Evolutionary conservation across 1,140 invertebrate genomes (phyloP).

Genomic region (Halictus rubicundus): DNA sequence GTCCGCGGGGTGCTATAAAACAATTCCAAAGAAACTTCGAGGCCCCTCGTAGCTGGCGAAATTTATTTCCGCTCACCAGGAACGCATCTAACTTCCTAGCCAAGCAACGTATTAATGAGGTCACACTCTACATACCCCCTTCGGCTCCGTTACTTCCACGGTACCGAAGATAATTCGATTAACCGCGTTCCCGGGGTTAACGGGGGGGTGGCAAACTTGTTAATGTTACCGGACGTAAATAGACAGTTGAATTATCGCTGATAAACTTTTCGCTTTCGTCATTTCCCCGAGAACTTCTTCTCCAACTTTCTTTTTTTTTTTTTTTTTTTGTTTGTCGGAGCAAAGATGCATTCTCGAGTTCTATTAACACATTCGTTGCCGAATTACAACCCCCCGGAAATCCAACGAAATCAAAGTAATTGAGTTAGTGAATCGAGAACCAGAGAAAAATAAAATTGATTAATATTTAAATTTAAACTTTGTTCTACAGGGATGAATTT

Average conservation of each 20-base stretch:
- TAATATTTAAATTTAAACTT: too few species aligned
- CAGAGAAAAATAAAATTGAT: too few species aligned
- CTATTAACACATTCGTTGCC: too few species aligned
- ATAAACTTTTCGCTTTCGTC: slow-evolving; percentile 9
- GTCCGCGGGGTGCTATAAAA: slow-evolving; percentile 62
- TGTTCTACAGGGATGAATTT: too few species aligned
- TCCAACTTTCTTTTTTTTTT: too few species aligned
- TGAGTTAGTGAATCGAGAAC: too few species aligned
- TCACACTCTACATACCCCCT: slow-evolving; percentile 52
- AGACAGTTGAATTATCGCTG: slow-evolving; percentile 35
- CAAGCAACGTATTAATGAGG: slow-evolving; percentile 62
- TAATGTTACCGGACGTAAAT: slow-evolving; percentile 33
- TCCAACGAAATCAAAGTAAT: too few species aligned
- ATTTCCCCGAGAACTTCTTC: neutral
- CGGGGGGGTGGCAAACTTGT: slow-evolving; percentile 25
- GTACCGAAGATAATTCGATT: slow-evolving; percentile 57
- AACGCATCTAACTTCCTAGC: slow-evolving; percentile 59
- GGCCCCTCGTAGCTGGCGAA: slow-evolving; percentile 37
- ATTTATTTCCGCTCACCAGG: slow-evolving; percentile 49
- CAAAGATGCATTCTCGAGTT: too few species aligned
- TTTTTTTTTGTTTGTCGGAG: too few species aligned
- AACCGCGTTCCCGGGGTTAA: slow-evolving; percentile 31
- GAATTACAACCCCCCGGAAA: too few species aligned
- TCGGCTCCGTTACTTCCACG: slow-evolving; percentile 51
- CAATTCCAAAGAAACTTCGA: slow-evolving; percentile 63